Evolutionary conservation across 2,113 vertebrate species (phyloP).

Genomic region (Cyanoderma ruficeps): DNA sequence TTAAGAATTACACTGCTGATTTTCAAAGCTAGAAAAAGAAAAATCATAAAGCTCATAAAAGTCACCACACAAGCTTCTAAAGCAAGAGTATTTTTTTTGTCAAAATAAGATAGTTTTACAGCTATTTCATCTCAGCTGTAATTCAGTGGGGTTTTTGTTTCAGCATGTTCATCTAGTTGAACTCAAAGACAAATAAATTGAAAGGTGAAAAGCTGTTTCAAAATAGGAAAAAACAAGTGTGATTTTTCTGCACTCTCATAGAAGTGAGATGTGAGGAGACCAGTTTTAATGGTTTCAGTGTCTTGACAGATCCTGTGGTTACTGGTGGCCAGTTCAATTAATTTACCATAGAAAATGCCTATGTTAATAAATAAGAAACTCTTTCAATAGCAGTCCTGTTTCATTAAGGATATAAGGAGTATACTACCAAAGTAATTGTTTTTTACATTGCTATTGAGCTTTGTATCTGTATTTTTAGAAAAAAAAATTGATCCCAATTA

Average conservation of each 20-base stretch:
- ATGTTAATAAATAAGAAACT: not conserved
- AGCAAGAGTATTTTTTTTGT: not conserved
- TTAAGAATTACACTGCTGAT: not conserved
- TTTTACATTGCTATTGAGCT: not conserved
- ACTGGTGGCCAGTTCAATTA: not conserved
- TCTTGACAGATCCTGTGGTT: not conserved
- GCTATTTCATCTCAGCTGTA: not conserved
- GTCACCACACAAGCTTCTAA: not conserved
- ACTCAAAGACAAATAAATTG: conserved; percentile 21
- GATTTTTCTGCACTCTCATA: not conserved
- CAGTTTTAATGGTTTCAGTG: not conserved
- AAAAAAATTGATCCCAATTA: not conserved
- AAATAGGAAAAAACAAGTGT: not conserved
- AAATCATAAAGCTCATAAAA: not conserved
- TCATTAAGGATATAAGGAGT: not conserved
- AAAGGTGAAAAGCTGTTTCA: not conserved
- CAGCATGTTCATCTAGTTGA: not conserved
- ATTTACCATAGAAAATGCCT: not conserved
- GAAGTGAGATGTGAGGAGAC: not conserved
- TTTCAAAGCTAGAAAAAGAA: not conserved
- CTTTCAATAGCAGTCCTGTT: not conserved
- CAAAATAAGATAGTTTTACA: conserved; percentile 34
- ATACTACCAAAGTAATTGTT: not conserved
- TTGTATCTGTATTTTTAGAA: not conserved
- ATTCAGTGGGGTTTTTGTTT: not conserved